phyloP scores from a whole-genome alignment of 2,797 vertebrate species.

The Myotis vivesi region DNA sequence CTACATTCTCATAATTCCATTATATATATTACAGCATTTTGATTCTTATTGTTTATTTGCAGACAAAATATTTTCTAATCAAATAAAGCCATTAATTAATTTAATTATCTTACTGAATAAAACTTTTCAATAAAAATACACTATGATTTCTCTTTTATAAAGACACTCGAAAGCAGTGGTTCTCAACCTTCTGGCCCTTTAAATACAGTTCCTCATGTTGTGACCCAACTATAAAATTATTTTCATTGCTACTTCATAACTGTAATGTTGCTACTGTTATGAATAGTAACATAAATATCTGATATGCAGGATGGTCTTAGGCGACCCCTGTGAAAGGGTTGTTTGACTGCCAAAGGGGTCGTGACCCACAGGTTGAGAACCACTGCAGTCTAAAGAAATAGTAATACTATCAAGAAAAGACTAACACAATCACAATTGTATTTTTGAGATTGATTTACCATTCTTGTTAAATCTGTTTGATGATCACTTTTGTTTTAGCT shows the following conservation, averaged over 20 bases:
- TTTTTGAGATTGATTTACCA: constrained; percentile 29
- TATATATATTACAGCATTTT: constrained; percentile 70
- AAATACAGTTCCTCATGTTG: too few relatives aligned
- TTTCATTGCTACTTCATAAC: too few relatives aligned
- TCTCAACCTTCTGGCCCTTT: too few relatives aligned
- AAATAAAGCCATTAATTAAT: constrained; percentile 30
- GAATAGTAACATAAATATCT: too few relatives aligned
- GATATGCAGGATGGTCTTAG: too few relatives aligned
- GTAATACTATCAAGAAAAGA: neutral
- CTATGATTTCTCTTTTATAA: neutral
- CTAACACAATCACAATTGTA: neutral
- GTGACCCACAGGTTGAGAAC: too few relatives aligned
- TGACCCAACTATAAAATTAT: too few relatives aligned
- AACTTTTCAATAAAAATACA: constrained; percentile 10
- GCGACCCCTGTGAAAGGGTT: too few relatives aligned
- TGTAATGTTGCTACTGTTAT: too few relatives aligned
- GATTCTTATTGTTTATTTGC: constrained; percentile 74
- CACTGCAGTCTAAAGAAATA: neutral
- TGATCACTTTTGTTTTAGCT: neutral
- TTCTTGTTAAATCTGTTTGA: neutral
- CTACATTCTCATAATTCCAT: constrained; percentile 77
- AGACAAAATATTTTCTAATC: constrained; percentile 57
- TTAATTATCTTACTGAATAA: constrained; percentile 23
- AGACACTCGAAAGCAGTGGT: neutral
- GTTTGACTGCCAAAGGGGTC: too few relatives aligned